Base-by-base conservation (phyloP, 2,113 vertebrate species). In the Octodon degus region DNA sequence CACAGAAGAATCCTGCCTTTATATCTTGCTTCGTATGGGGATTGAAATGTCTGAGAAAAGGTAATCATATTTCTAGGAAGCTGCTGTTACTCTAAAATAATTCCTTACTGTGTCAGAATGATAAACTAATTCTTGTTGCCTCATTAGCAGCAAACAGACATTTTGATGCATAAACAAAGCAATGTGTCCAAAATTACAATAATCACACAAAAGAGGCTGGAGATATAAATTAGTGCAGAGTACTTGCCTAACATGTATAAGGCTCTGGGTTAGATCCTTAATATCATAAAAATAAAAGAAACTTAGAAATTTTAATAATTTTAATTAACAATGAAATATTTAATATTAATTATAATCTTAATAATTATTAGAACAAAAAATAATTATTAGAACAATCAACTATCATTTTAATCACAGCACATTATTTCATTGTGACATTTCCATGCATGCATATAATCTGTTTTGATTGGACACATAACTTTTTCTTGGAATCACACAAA, bases 11-110 rank as follows among this genome's bases (percentile, higher is more conserved):
- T 81, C 16, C 17, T 32, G 24, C 68, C 34, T 91, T 77, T 37
- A n/a, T 20, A 19, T 83, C 60, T 55, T 86, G 76, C 11, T 16
- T 68, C 25, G 32, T 70, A 40, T 77, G 81, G 62, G 27, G 25
- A 22, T 20, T 76, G 47, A 92, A 27, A 53, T 92, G 50, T 90
- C 85, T 87, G 83, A 92, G 88, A 79, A 92, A 92, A 94, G 22
- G 30, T 22, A 60, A 60, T 27, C n/a, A 8, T n/a, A 20, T 72
- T 90, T 95, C 50, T 30, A 62, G 43, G 67, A 95, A 94, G 76
- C 27, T 55, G 32, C 43, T 92, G 55, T 89, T 32, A 82, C 9
- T 32, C 62, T 91, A 58, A 93, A 76, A 70, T 37, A 89, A 81
- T 40, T 82, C 34, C 79, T 74, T 30, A 70, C 34, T n/a, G 67